These are phyloP conservation scores for Hemicordylus capensis DNA, from an alignment of 2,113 vertebrate species.

Conservation along the genomic window DNA sequence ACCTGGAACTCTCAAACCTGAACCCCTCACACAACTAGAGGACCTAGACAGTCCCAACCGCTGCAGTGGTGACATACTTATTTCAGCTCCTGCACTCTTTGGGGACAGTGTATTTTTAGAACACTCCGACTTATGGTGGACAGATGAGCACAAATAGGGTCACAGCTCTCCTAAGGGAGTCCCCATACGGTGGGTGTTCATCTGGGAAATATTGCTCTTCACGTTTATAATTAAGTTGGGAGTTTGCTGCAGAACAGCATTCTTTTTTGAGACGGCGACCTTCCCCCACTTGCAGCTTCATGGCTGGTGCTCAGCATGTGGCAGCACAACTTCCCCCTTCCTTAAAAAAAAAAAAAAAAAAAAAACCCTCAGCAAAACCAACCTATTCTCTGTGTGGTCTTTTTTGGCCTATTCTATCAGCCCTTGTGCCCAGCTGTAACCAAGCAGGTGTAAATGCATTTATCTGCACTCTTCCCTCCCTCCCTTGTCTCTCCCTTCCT, in stretches of 20 bases:
- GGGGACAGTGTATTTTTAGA: constrained; percentile 79
- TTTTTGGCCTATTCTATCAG: no score
- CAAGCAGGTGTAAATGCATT: no score
- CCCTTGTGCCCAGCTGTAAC: background rate
- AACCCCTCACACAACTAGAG: constrained; percentile 57
- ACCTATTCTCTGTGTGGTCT: no score
- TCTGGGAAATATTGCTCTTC: constrained; percentile 72
- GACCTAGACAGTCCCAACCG: constrained; percentile 35
- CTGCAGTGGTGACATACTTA: constrained; percentile 48
- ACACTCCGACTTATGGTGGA: constrained; percentile 55
- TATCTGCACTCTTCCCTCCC: background rate
- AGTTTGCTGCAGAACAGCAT: constrained; percentile 38
- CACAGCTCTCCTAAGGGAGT: constrained; percentile 62
- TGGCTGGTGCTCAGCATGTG: background rate
- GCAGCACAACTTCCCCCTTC: background rate
- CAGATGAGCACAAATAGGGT: constrained; percentile 43
- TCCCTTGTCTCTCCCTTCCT: background rate
- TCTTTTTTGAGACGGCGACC: constrained; percentile 21
- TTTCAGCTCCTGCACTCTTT: constrained; percentile 61
- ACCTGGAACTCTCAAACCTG: constrained; percentile 51
- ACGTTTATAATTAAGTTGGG: constrained; percentile 65
- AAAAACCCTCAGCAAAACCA: no score
- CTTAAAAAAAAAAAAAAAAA: no score
- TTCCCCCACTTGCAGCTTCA: constrained; percentile 43
- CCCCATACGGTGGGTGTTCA: constrained; percentile 68